Base-by-base conservation (phyloP, 1,140 invertebrate species). In the Sinonovacula constricta region DNA sequence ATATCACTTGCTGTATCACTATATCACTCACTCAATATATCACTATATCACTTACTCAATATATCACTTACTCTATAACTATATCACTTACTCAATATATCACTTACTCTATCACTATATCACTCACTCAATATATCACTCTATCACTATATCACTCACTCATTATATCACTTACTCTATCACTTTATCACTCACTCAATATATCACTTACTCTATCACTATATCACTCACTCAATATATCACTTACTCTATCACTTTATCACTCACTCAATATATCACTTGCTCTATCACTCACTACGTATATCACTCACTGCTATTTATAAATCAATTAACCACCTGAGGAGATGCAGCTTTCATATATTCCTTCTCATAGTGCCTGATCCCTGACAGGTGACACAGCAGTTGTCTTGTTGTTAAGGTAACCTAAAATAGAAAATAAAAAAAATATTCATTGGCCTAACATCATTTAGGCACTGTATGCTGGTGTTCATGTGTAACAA, bases 321-420 rank as follows among this genome's bases (percentile, higher is more conserved):
- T 53, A 78, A 26, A 22, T 49, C 2, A 36, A 49, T 51, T 56
- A 30, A 67, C 60, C 62, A 60, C 54, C 28, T 79, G n/a, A n/a
- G n/a, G n/a, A n/a, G n/a, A n/a, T n/a, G n/a, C 82, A 65, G 79
- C 79, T 31, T 78, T 78, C 56, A 85, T 81, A 49, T 79, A 81
- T 62, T 80, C 75, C 77, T 91, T 92, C 3, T 84, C 71, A 84
- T 94, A 94, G 86, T 94, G 92, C 31, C 93, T 84, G 39, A 94
- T 93, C 10, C 93, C 93, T 22, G 90, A 86, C 24, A 92, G 74
- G 81, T 94, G 93, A 66, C 90, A 91, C 14, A 93, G 85, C 10
- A 94, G 85, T 53, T 93, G 92, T 56, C 93, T 80, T 3, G 90
- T 90, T 51, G 93, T 94, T 45, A 94, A 92, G 12, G 81, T 85